Evolutionary conservation across 2,888 invertebrate genomes (phyloP), one percentile per base, ranked within the genome.

Genomic region (Zonitis immaculata): DNA sequence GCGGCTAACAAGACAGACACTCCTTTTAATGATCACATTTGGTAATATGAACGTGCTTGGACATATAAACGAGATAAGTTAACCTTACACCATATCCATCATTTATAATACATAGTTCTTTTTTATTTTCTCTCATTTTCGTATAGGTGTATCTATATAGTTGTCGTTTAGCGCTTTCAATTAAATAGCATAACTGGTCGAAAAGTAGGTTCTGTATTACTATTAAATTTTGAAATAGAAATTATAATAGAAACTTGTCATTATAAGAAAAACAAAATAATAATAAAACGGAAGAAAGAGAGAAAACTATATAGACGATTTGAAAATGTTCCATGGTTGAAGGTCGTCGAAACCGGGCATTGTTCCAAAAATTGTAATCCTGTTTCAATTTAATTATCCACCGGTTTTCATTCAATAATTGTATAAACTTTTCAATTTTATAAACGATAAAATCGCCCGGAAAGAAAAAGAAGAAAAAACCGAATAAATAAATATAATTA

Each of bases 31-130:
- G 57, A 60, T 60, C 62, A 47, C 59, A 61, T 65, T 64, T 65
- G 64, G 66, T 61, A 65, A 66, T 64, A 52, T 28, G 57, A 57
- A 64, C 66, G 64, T 64, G 64, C 61, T 57, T 50, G 32, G 58
- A 56, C 56, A 58, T 57, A 59, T 54, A 54, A 61, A 61, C 58
- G 51, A 56, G 57, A 56, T 49, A 48, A 55, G 45, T 42, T 52
- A 44, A 48, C 46, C 47, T 43, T 54, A 49, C 54, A 47, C 42
- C 47, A 47, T 50, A 49, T 39, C 35, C 42, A 51, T 44, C 51
- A 42, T 51, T 39, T 46, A 35, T 30, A 18, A n/a, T n/a, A n/a
- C n/a, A n/a, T n/a, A n/a, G n/a, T n/a, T n/a, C n/a, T n/a, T n/a
- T n/a, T n/a, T n/a, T n/a, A n/a, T n/a, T n/a, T n/a, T n/a, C n/a